Evolutionary conservation across 64 coral and sea anemone genomes (phyloP).

Genomic region (Stichodactyla helianthus): DNA sequence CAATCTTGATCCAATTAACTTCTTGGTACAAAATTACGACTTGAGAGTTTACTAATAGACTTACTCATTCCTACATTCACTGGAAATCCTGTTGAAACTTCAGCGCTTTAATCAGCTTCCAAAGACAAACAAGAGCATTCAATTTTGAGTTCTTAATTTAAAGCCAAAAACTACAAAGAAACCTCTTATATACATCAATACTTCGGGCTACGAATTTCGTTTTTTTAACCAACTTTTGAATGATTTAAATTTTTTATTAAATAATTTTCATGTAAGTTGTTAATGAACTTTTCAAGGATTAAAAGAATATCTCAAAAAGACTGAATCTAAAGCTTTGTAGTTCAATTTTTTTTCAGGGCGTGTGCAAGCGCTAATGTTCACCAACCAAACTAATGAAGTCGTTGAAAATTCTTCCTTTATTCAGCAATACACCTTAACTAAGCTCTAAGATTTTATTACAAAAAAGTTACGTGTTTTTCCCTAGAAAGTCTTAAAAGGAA

Average conservation of each 20-base stretch:
- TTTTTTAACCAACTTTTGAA: neutral
- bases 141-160: neutral
- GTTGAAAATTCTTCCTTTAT: neutral
- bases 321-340: neutral
- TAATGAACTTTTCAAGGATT: neutral
- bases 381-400: neutral
- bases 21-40: neutral
- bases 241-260: neutral
- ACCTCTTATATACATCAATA: neutral
- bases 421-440: neutral
- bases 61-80: neutral
- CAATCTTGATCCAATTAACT: constrained; percentile 13
- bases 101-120: neutral
- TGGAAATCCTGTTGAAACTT: neutral
- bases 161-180: neutral
- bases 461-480: neutral
- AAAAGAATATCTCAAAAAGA: neutral
- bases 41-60: neutral
- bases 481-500: neutral
- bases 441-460: neutral
- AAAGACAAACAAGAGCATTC: neutral
- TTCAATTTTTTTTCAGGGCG: too few relatives aligned
- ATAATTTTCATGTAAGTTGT: neutral
- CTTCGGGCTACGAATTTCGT: neutral
- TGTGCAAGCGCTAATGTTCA: neutral